Evolutionary conservation across 2,888 invertebrate genomes (phyloP), one percentile per base, ranked within the genome.

Genomic region (Oscheius sp.): DNA sequence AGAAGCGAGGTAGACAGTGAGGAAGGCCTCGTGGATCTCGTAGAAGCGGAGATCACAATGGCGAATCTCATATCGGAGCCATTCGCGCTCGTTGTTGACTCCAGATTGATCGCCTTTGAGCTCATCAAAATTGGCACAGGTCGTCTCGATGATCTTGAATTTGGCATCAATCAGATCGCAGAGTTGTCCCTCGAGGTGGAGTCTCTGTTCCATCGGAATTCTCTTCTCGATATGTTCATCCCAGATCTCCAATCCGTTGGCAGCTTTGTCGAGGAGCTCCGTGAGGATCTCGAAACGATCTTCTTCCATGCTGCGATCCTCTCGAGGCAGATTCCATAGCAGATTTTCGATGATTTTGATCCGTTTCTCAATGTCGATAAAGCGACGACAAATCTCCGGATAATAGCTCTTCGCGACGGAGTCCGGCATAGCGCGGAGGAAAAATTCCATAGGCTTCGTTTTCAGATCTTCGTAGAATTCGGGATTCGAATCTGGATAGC

Each of bases 41-140:
- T 76, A 78, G 70, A 69, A 83, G 48, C 69, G 53, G 73, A 79
- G 71, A 63, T 84, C 84, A 61, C 80, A 75, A 55, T 77, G 75
- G 58, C 84, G 80, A 33, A 84, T 84, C 64, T 84, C 83, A 61
- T 78, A 78, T 58, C 84, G 82, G 10, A 84, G 79, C 73, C 76
- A 75, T 76, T 80, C 80, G 25, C 82, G 66, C 65, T 83, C 82
- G 64, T 77, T 72, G 66, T 72, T 66, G 23, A 72, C 78, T n/a
- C 70, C 80, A 42, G 74, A 58, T 0, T 63, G 61, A 39, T 79
- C 74, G 20, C 42, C 78, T 53, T 75, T 75, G 55, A 81, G 64
- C 45, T 79, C 76, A 69, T 69, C 69, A 52, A 82, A 84, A 64
- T 81, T 74, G 33, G 68, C 69, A 57, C 80, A 73, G 61, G 80